phyloP scores from a whole-genome alignment of 2,888 invertebrate species.

The Spilarctia lutea region DNA sequence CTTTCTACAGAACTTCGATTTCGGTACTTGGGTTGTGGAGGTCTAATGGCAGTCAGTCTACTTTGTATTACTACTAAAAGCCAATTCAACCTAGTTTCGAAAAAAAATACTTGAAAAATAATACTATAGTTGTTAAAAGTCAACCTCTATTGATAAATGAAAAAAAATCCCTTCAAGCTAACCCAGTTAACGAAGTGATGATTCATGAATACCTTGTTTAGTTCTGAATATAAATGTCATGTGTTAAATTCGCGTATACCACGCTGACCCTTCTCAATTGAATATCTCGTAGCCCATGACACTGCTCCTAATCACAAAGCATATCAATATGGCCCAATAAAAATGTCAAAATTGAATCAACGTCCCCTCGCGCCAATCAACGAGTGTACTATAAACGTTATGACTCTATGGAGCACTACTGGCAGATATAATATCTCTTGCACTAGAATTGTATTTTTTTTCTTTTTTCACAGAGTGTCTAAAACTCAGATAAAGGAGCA shows the following conservation, averaged over 20 bases:
- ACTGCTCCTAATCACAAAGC: slow-evolving; percentile 73
- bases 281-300: slow-evolving; percentile 63
- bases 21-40: too few relatives aligned
- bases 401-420: slow-evolving; percentile 50
- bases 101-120: too few relatives aligned
- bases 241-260: slow-evolving; percentile 32
- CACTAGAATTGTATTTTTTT: slow-evolving; percentile 7
- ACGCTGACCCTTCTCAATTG: slow-evolving; percentile 66
- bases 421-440: slow-evolving; percentile 22
- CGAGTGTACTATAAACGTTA: slow-evolving; percentile 58
- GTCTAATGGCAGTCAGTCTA: too few relatives aligned
- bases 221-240: slow-evolving; percentile 6
- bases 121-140: background rate
- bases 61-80: too few relatives aligned
- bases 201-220: slow-evolving; percentile 9
- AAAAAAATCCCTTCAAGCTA: background rate
- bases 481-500: too few relatives aligned
- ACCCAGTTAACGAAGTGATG: slow-evolving; percentile 1
- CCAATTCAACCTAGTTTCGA: too few relatives aligned
- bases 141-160: background rate
- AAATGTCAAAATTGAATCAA: slow-evolving; percentile 81
- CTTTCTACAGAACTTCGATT: too few relatives aligned
- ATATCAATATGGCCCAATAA: slow-evolving; percentile 82
- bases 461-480: background rate
- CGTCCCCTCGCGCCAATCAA: slow-evolving; percentile 74